These are phyloP conservation scores for Oxycera nigricornis DNA, from an alignment of 2,888 invertebrate genomes.

Conservation along the genomic window DNA sequence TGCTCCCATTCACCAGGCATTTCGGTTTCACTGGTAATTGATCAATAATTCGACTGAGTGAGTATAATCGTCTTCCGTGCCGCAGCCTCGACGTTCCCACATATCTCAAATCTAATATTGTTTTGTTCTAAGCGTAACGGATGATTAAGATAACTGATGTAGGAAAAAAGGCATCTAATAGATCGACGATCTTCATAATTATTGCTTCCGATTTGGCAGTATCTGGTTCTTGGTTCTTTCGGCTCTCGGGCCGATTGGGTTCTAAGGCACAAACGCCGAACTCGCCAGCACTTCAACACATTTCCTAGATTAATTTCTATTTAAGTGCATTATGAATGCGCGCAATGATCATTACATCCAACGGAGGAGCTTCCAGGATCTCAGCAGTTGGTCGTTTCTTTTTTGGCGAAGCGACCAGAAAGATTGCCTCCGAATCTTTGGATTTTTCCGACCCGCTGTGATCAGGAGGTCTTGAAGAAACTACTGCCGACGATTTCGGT, in stretches of 20 bases:
- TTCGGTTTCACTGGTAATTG: conserved; percentile 14
- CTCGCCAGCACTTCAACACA: background rate
- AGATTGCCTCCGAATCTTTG: conserved; percentile 8
- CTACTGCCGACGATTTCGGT: conserved; percentile 11
- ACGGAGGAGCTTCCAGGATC: conserved; percentile 39
- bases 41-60: conserved; percentile 29
- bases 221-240: background rate
- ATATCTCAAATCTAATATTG: conserved; percentile 13
- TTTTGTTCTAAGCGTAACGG: conserved; percentile 38
- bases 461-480: conserved; percentile 13
- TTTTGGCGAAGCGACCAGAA: background rate
- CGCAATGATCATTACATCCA: conserved; percentile 40
- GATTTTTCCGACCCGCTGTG: conserved; percentile 23
- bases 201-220: conserved; percentile 21
- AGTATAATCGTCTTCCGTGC: conserved; percentile 19
- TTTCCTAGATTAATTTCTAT: conserved; percentile 36
- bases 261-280: conserved; percentile 8
- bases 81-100: conserved; percentile 26
- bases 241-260: background rate
- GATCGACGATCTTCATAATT: conserved; percentile 29
- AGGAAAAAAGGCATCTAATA: conserved; percentile 9
- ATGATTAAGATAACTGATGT: conserved; percentile 30
- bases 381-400: conserved; percentile 24
- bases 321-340: conserved; percentile 40
- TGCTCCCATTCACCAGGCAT: conserved; percentile 20